Evolutionary conservation across 2,113 vertebrate species (phyloP), one percentile per base, ranked within the genome.

Genomic region (Plotosus lineatus): DNA sequence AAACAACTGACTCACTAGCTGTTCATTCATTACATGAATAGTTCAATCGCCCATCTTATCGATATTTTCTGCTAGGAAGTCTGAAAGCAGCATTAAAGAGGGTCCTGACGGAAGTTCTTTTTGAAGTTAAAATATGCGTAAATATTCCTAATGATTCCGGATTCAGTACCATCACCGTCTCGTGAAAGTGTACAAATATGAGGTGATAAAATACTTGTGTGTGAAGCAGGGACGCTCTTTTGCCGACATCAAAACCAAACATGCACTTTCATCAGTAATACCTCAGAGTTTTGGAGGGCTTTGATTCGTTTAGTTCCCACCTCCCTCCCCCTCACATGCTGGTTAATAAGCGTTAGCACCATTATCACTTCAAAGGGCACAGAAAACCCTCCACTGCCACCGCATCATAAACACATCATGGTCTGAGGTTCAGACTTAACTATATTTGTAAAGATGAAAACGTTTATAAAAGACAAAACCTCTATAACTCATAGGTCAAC

Each of bases 201-300:
- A 14, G 21, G 11, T 28, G 26, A 58, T 58, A 33, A 65, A 15
- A 50, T 12, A 28, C 46, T 21, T 3, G 69, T 33, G n/a, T 72
- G 69, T 50, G 69, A 72, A 72, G 31, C 19, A 33, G 46, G 69
- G 69, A 72, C 28, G 6, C n/a, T 7, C 26, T 72, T 72, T 51
- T 33, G 26, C 46, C 50, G 69, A 72, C 77, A 80, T 80, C 78
- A 80, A 80, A 80, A 73, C 31, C 53, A 73, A 80, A 73, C n/a
- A 50, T 80, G 53, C 9, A 19, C 68, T 80, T 80, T 80, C 42
- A 80, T 80, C 53, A 50, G 46, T 40, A 33, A 48, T 26, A 79
- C 19, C 38, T 12, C 77, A 68, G 44, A 80, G 65, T 56, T 42
- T 28, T 38, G 61, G 48, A 44, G 60, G 77, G 33, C 58, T 68